These are phyloP conservation scores for Arbacia lixula DNA, from an alignment of 53 echinoderm and acorn worm genomes.

Conservation along the genomic window DNA sequence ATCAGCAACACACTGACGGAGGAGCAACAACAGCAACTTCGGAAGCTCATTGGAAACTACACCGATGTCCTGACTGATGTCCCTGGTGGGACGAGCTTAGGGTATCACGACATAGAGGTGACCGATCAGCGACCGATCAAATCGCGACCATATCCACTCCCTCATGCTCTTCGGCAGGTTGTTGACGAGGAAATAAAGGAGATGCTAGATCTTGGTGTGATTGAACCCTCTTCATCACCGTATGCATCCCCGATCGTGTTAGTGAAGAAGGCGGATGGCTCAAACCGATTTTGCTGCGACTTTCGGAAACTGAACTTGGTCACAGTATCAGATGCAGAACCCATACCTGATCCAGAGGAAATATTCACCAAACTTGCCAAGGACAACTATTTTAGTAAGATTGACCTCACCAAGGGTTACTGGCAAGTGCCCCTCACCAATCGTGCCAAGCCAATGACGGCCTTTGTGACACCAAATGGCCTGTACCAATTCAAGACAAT, in stretches of 20 bases:
- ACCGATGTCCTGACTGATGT: constrained; percentile 68
- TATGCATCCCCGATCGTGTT: constrained; percentile 63
- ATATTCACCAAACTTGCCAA: constrained; percentile 62
- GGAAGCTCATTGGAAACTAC: too few relatives aligned
- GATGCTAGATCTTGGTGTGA: constrained; percentile 64
- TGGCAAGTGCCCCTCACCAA: constrained; percentile 60
- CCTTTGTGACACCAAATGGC: constrained; percentile 46
- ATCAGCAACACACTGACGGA: too few relatives aligned
- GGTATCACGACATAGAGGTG: constrained; percentile 60
- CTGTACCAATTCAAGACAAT: constrained; percentile 53
- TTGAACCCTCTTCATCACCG: constrained; percentile 62
- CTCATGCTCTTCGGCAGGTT: constrained; percentile 45
- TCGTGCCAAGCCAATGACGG: constrained; percentile 50
- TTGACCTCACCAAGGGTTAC: constrained; percentile 73
- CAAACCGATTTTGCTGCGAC: constrained; percentile 73
- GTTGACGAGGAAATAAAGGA: constrained; percentile 54
- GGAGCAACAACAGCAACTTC: too few relatives aligned
- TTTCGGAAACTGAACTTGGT: constrained; percentile 64
- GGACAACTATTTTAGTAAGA: constrained; percentile 57
- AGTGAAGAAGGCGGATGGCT: constrained; percentile 65
- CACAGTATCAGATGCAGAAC: constrained; percentile 75
- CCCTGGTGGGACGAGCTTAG: constrained; percentile 54
- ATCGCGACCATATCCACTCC: constrained; percentile 57
- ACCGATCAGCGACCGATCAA: constrained; percentile 48
- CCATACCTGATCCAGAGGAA: constrained; percentile 64